Percentiles rank a stretch among this genome's conserved stretches.
Evolutionary conservation across 2,113 vertebrate genomes (phyloP).

Genomic region (Clarias batrachus): DNA sequence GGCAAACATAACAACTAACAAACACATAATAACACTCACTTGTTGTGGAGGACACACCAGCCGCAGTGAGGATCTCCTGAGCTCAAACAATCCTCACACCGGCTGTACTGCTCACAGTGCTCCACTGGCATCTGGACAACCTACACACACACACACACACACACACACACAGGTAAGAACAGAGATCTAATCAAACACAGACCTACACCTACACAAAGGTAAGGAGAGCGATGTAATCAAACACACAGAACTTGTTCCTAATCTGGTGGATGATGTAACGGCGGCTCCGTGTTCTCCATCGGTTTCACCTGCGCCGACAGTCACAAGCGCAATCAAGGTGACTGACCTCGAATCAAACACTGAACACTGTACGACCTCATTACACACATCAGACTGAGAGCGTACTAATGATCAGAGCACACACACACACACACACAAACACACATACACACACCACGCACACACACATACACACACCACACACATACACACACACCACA

Average conservation of each 20-base stretch:
- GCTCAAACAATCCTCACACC: conserved; percentile 85
- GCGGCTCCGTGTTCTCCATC: conserved; percentile 1
- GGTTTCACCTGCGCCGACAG: neutral
- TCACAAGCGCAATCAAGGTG: neutral
- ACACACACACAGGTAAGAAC: conserved; percentile 17
- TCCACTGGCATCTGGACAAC: conserved; percentile 88
- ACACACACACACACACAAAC: neutral
- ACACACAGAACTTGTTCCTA: conserved; percentile 4
- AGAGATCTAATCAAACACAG: neutral
- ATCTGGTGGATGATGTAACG: neutral
- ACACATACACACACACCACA: no score
- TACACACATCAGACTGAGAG: neutral
- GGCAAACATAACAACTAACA: neutral
- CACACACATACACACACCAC: no score
- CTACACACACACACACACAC: conserved; percentile 64
- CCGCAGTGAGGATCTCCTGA: conserved; percentile 93
- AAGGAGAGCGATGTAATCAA: no score
- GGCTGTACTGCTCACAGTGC: conserved; percentile 86
- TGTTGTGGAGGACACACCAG: conserved; percentile 92
- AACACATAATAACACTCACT: conserved; percentile 74
- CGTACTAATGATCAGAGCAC: neutral
- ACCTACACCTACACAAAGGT: neutral
- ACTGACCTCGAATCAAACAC: neutral
- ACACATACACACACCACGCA: no score
- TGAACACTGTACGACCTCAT: neutral